Evolutionary conservation across 2,113 vertebrate species (phyloP).

Genomic region (Stigmatopora argus): DNA sequence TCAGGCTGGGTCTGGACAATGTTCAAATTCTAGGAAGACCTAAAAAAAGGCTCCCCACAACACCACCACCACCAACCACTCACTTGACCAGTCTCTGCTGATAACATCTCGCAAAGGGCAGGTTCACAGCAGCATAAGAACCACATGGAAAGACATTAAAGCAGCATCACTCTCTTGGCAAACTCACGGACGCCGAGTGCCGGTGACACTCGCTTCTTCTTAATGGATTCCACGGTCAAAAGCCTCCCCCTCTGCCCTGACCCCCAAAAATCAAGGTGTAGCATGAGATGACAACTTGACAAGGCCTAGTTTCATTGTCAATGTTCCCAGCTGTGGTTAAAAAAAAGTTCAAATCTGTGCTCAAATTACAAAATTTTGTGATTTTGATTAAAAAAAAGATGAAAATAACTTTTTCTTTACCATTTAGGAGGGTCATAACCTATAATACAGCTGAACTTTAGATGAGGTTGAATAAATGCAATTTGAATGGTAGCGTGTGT

Average conservation of each 20-base stretch:
- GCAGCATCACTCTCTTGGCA: constrained; percentile 58
- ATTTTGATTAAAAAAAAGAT: too few species aligned
- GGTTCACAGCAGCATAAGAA: constrained; percentile 51
- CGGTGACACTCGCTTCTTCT: constrained; percentile 45
- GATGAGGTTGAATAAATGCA: neutral
- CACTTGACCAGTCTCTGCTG: constrained; percentile 67
- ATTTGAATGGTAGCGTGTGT: neutral
- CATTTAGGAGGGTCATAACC: too few species aligned
- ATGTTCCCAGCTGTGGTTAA: neutral
- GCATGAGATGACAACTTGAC: constrained; percentile 29
- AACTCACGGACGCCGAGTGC: constrained; percentile 44
- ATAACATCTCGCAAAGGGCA: constrained; percentile 67
- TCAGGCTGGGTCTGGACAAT: constrained; percentile 70
- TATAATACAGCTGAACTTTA: too few species aligned
- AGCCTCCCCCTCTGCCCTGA: neutral
- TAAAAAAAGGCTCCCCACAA: constrained; percentile 56
- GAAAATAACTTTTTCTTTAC: too few species aligned
- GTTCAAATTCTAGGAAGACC: constrained; percentile 64
- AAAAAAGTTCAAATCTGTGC: neutral
- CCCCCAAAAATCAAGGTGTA: constrained; percentile 27
- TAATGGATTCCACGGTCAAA: constrained; percentile 39
- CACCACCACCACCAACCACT: constrained; percentile 27
- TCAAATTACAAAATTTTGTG: too few species aligned
- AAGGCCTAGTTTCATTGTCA: constrained; percentile 22
- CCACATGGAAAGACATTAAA: constrained; percentile 63